A percentile compares a stretch with the other conserved stretches of the same genome.
phyloP scores from a whole-genome alignment of 1,140 invertebrate species.

The Oedothorax gibbosus region DNA sequence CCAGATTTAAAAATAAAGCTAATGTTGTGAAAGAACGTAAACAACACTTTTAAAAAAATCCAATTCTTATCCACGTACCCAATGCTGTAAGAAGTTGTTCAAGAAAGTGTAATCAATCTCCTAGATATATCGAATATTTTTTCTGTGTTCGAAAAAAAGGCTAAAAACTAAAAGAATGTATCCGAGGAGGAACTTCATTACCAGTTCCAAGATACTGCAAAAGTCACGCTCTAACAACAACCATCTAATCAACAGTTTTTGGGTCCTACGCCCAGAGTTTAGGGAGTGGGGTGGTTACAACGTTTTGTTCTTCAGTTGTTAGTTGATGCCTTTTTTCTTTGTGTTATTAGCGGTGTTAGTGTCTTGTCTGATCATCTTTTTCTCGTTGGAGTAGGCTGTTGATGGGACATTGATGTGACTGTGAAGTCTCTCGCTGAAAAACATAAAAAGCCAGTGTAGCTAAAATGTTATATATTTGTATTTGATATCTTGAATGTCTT shows the following conservation, averaged over 20 bases:
- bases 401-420: too few species aligned
- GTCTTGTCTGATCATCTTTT: too few species aligned
- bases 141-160: conserved; percentile 5
- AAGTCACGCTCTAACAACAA: conserved; percentile 48
- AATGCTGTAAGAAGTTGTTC: conserved; percentile 31
- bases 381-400: too few species aligned
- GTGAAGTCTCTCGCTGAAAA: too few species aligned
- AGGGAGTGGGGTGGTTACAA: background rate
- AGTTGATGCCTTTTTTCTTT: too few species aligned
- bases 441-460: too few species aligned
- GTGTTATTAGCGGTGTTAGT: too few species aligned
- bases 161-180: conserved; percentile 13
- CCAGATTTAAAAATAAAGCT: too few species aligned
- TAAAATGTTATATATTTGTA: too few species aligned
- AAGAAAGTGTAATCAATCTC: conserved; percentile 46
- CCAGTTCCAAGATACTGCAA: conserved; percentile 24
- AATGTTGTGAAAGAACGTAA: background rate
- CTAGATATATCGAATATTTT: conserved; percentile 29
- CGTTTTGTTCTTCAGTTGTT: too few species aligned
- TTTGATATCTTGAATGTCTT: too few species aligned
- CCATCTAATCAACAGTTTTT: conserved; percentile 49
- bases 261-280: background rate
- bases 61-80: background rate
- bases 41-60: conserved; percentile 6
- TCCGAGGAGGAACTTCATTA: conserved; percentile 27